A percentile compares a stretch with the other conserved stretches of the same genome.
These are phyloP conservation scores for Dasyornis broadbenti DNA, from an alignment of 2,113 vertebrate genomes.

Conservation along the genomic window DNA sequence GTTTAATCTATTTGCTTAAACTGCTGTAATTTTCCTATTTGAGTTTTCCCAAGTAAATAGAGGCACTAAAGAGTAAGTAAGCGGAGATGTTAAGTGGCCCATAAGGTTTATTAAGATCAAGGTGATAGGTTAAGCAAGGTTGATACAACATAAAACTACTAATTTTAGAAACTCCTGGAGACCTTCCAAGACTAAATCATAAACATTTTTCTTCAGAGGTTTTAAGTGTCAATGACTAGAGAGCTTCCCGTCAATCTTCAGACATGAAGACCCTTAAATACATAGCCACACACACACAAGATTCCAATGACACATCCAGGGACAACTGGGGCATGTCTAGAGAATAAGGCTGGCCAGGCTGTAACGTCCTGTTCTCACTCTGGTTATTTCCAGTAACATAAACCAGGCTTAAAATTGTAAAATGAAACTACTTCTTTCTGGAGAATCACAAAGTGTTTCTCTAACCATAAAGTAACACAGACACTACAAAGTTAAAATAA, in stretches of 20 bases:
- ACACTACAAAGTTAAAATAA: not conserved
- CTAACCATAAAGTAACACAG: not conserved
- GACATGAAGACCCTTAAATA: not conserved
- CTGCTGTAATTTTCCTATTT: not conserved
- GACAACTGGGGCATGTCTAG: not conserved
- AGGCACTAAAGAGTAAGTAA: not conserved
- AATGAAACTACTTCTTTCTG: not conserved
- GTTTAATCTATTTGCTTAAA: not conserved
- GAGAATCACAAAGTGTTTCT: not conserved
- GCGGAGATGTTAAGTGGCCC: not conserved
- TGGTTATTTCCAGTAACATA: not conserved
- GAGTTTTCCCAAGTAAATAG: not conserved
- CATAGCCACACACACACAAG: not conserved
- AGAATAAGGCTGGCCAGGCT: not conserved
- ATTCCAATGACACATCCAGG: not conserved
- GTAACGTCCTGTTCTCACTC: not conserved
- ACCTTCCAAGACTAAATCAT: not conserved
- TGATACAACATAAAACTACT: not conserved
- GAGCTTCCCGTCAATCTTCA: not conserved
- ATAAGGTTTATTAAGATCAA: not conserved
- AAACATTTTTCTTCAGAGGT: not conserved
- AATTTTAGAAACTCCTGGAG: not conserved
- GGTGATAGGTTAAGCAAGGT: not conserved
- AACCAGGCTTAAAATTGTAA: not conserved
- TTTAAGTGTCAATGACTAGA: not conserved